A percentile compares a stretch with the other conserved stretches of the same genome.
phyloP scores from a whole-genome alignment of 2,797 vertebrate genomes.

The Gallinago nigripennis region DNA sequence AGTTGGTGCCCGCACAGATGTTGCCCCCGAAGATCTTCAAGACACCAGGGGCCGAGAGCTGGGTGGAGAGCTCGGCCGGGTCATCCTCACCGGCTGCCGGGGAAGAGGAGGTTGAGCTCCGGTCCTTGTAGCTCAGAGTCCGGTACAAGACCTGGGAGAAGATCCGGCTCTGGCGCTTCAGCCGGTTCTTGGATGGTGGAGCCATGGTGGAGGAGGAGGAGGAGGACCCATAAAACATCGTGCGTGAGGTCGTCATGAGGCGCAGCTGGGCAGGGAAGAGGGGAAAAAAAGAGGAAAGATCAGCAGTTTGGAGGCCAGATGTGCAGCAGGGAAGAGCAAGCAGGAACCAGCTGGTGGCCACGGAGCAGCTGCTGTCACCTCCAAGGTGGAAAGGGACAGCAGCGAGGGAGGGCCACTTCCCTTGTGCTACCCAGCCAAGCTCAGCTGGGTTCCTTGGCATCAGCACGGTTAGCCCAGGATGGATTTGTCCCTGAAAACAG shows the following conservation, averaged over 20 bases:
- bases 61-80: constrained; percentile 92
- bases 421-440: not conserved
- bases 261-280: not conserved
- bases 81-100: constrained; percentile 79
- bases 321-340: not conserved
- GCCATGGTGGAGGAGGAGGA: constrained; percentile 84
- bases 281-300: not conserved
- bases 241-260: constrained; percentile 58
- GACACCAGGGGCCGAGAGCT: constrained; percentile 91
- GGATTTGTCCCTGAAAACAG: not conserved
- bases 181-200: constrained; percentile 89
- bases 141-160: constrained; percentile 90
- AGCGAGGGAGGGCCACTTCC: accelerated
- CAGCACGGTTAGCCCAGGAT: not conserved
- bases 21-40: constrained; percentile 95
- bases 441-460: not conserved
- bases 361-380: accelerated
- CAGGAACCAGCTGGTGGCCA: not conserved
- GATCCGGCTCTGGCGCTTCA: constrained; percentile 91
- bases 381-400: not conserved
- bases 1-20: constrained; percentile 91
- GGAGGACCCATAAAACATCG: constrained; percentile 92
- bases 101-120: constrained; percentile 76
- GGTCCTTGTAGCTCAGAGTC: constrained; percentile 91
- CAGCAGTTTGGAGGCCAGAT: not conserved